Conservation (phyloP, 2,113 vertebrate species). For the Tychaedon coryphoeus region DNA sequence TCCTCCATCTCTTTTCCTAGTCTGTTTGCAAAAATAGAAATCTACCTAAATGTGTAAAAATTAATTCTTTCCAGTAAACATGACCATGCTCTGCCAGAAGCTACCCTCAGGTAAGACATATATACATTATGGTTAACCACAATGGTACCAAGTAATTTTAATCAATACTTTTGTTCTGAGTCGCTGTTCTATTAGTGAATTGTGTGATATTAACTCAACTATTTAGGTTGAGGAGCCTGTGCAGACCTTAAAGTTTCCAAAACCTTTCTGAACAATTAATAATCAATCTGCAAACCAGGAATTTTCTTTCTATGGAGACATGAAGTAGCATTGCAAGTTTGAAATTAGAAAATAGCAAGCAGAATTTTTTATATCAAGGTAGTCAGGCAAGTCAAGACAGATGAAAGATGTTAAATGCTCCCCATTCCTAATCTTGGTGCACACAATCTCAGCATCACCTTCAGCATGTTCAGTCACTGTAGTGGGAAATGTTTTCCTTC, state of each 20-base stretch:
- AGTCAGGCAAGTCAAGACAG: neutral
- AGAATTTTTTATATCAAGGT: neutral
- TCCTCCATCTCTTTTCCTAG: neutral
- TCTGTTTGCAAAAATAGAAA: neutral
- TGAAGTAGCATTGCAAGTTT: neutral
- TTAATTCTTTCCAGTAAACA: neutral
- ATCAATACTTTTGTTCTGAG: neutral
- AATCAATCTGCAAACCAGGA: neutral
- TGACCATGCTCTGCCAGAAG: neutral
- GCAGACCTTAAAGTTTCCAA: neutral
- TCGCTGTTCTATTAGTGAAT: neutral
- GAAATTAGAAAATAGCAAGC: neutral
- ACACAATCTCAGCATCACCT: neutral
- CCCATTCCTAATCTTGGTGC: neutral
- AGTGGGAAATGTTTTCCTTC: neutral
- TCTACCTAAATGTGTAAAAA: neutral
- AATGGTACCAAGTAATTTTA: neutral
- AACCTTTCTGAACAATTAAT: neutral
- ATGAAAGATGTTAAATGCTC: neutral
- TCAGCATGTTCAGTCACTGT: neutral
- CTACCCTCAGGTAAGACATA: neutral
- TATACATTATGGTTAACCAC: neutral
- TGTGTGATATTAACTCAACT: neutral
- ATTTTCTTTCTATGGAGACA: neutral
- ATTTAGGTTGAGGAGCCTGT: neutral